Conservation (phyloP, 2,888 invertebrate genomes). For the Leucophenga montana region DNA sequence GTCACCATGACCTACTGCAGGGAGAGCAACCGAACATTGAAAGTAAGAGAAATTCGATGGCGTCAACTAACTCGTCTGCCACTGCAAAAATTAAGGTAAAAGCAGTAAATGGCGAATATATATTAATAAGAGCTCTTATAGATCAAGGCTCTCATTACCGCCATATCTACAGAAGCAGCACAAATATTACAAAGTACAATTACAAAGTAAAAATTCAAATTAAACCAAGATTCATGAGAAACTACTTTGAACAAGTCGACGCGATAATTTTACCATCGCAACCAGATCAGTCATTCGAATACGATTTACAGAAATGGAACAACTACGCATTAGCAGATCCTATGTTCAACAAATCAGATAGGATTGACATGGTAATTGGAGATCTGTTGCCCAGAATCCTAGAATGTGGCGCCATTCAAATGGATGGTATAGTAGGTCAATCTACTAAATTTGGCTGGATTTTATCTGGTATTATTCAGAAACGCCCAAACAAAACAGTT, state of each 20-base stretch:
- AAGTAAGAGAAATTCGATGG: too few relatives aligned
- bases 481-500: neutral
- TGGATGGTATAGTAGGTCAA: constrained; percentile 26
- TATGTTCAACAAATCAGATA: constrained; percentile 30
- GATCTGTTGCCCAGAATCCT: neutral
- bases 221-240: constrained; percentile 33
- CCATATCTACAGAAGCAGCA: constrained; percentile 34
- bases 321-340: constrained; percentile 31
- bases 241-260: constrained; percentile 21
- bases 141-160: constrained; percentile 34
- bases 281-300: constrained; percentile 7
- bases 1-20: too few relatives aligned
- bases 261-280: constrained; percentile 32
- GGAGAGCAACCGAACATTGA: too few relatives aligned
- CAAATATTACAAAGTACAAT: constrained; percentile 33
- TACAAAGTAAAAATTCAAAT: constrained; percentile 27
- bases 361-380: constrained; percentile 33
- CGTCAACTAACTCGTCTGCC: too few relatives aligned
- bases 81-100: constrained; percentile 26
- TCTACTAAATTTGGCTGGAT: constrained; percentile 34
- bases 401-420: constrained; percentile 22
- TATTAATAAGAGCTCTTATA: constrained; percentile 32
- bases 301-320: constrained; percentile 9
- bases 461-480: constrained; percentile 20
- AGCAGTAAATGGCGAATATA: constrained; percentile 30